Evolutionary conservation across 2,888 invertebrate species (phyloP), one percentile per base, ranked within the genome.

Genomic region (Athripsodes cinereus): DNA sequence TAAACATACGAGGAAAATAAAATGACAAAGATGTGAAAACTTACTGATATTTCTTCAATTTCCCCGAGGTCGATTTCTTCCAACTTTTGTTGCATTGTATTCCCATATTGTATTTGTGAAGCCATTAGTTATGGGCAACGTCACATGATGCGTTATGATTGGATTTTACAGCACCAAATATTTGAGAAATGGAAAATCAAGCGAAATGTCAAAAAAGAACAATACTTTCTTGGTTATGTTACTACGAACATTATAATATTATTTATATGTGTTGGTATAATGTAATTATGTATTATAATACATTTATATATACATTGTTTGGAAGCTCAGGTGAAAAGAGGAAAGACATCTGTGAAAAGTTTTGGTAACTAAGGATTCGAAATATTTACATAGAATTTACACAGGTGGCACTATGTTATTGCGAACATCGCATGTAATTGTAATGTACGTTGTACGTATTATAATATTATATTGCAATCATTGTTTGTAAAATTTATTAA

Each of bases 1-100:
- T 20, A 47, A 47, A 47, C 6, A 47, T 20, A 3, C 10, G 40
- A 16, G 40, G 16, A 8, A 40, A 8, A 8, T 3, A 40, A 8
- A 40, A 40, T 2, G 13, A 13, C 13, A 13, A 40, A 5, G 13
- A 26, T 6, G 10, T 10, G 13, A 2, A 59, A 22, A 57, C 71
- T 75, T 79, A 87, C 88, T 83, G 85, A 81, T 74, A 87, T 76
- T 69, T 83, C 82, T 70, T 83, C 79, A 71, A 90, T 88, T 78
- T 89, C 89, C 76, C 80, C 80, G 73, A 84, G 86, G 74, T 88
- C 82, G 72, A 90, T 89, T 79, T 88, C 87, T 75, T 86, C 85
- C 76, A 86, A 86, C 69, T 78, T 62, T 74, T 76, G 78, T 68
- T 75, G 59, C 48, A 48, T 77, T 65, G 67, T 67, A 71, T 54